These are phyloP conservation scores for Nysson spinosus DNA, from an alignment of 2,888 invertebrate species.

Conservation along the genomic window DNA sequence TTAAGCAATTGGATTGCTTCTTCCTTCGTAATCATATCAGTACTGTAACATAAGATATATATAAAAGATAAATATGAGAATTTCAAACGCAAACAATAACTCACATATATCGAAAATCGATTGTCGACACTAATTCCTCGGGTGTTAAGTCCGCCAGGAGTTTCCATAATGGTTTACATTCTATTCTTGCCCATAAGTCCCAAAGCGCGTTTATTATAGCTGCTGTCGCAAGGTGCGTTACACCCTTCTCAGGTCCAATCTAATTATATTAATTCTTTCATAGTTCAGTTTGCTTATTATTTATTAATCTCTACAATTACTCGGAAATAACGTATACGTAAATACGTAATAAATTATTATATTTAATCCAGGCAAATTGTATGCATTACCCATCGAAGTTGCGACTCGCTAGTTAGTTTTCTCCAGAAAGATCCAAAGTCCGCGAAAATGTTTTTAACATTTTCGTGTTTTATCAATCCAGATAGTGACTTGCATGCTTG, in stretches of 20 bases:
- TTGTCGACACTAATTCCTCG: constrained; percentile 89
- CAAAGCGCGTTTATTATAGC: constrained; percentile 94
- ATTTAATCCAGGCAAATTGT: not conserved
- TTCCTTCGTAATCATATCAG: constrained; percentile 89
- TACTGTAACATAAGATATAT: constrained; percentile 79
- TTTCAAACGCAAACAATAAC: too few species aligned
- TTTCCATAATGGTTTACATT: constrained; percentile 92
- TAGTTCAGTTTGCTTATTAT: not conserved
- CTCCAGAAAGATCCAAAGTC: constrained; percentile 91
- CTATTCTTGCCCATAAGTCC: constrained; percentile 93
- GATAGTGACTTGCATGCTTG: constrained; percentile 86
- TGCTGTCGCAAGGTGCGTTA: constrained; percentile 90
- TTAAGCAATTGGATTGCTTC: constrained; percentile 87
- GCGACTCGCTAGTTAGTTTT: constrained; percentile 89
- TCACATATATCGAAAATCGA: constrained; percentile 89
- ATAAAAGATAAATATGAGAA: too few species aligned
- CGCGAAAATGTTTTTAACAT: constrained; percentile 84
- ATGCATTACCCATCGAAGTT: constrained; percentile 89
- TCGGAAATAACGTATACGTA: not conserved
- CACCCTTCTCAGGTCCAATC: constrained; percentile 96
- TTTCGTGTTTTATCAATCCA: constrained; percentile 84
- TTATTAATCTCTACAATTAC: not conserved
- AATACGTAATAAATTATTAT: constrained; percentile 26
- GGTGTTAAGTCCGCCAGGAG: constrained; percentile 90
- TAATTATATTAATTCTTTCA: constrained; percentile 63